Percentiles rank a stretch among this genome's conserved stretches.
phyloP scores from a whole-genome alignment of 2,797 vertebrate genomes.

The Scomberomorus guttatus region DNA sequence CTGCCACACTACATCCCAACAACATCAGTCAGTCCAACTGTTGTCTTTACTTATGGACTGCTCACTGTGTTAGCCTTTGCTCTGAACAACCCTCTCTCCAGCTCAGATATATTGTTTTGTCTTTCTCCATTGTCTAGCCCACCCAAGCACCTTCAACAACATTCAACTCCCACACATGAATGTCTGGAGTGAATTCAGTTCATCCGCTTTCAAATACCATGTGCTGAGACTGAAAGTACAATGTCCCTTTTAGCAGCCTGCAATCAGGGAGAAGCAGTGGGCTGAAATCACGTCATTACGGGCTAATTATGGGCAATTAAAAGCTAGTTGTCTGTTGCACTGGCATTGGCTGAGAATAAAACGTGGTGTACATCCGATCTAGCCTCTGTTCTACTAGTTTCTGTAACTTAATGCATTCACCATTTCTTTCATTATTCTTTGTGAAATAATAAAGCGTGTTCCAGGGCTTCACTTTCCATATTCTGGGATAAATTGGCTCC shows the following conservation, averaged over 20 bases:
- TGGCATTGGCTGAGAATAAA: slow-evolving; percentile 83
- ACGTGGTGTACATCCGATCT: slow-evolving; percentile 56
- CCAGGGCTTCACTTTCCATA: too few relatives aligned
- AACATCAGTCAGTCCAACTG: slow-evolving; percentile 54
- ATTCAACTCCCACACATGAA: slow-evolving; percentile 48
- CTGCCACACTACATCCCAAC: slow-evolving; percentile 15
- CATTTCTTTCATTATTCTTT: not conserved
- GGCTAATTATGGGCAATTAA: slow-evolving; percentile 92
- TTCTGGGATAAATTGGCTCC: too few relatives aligned
- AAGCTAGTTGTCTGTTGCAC: slow-evolving; percentile 85
- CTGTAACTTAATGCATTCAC: not conserved
- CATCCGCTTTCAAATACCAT: slow-evolving; percentile 31
- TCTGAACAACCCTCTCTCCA: slow-evolving; percentile 51
- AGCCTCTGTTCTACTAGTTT: not conserved
- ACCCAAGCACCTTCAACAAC: slow-evolving; percentile 60
- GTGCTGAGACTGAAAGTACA: slow-evolving; percentile 43
- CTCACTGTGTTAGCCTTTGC: slow-evolving; percentile 54
- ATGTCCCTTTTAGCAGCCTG: slow-evolving; percentile 65
- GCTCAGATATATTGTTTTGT: slow-evolving; percentile 55
- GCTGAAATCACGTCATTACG: slow-evolving; percentile 81
- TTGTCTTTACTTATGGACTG: slow-evolving; percentile 69
- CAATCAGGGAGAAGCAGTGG: slow-evolving; percentile 70
- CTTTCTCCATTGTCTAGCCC: slow-evolving; percentile 44
- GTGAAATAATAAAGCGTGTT: not conserved
- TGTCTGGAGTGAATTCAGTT: slow-evolving; percentile 42